These are phyloP conservation scores for Lithobates sylvaticus DNA, from an alignment of 2,797 vertebrate genomes.

Conservation along the genomic window DNA sequence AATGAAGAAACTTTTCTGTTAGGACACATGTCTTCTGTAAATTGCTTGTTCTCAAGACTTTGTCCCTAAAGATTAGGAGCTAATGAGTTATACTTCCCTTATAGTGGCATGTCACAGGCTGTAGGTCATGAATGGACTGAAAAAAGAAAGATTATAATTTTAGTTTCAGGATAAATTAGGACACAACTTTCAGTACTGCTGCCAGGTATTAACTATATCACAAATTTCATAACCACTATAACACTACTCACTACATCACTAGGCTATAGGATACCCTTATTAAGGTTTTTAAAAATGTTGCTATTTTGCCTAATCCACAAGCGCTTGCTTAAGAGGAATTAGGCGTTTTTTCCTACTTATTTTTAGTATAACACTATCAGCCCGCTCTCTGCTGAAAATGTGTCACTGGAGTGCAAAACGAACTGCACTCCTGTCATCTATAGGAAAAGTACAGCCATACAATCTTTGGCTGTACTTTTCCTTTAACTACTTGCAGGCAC, in stretches of 20 bases:
- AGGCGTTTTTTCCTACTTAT: no score
- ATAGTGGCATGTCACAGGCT: conserved; percentile 32
- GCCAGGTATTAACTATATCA: background rate
- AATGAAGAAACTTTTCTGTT: conserved; percentile 32
- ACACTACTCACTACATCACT: background rate
- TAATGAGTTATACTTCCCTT: conserved; percentile 46
- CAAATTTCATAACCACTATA: background rate
- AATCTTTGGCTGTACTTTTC: no score
- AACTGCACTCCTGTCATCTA: no score
- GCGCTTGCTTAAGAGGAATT: no score
- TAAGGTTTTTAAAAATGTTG: no score
- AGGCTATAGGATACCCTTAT: no score
- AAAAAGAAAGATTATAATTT: conserved; percentile 37
- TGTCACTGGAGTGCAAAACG: no score
- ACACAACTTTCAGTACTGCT: conserved; percentile 1
- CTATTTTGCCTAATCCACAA: no score
- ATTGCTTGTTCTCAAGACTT: conserved; percentile 43
- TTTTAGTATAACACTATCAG: no score
- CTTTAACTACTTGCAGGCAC: no score
- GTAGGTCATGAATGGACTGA: conserved; percentile 27
- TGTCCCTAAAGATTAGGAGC: conserved; percentile 25
- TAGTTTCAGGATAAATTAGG: conserved; percentile 19
- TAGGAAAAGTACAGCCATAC: no score
- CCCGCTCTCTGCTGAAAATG: no score
- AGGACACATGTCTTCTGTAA: conserved; percentile 33